phyloP scores from a whole-genome alignment of 2,113 vertebrate genomes.

The Sclerurus mexicanus region DNA sequence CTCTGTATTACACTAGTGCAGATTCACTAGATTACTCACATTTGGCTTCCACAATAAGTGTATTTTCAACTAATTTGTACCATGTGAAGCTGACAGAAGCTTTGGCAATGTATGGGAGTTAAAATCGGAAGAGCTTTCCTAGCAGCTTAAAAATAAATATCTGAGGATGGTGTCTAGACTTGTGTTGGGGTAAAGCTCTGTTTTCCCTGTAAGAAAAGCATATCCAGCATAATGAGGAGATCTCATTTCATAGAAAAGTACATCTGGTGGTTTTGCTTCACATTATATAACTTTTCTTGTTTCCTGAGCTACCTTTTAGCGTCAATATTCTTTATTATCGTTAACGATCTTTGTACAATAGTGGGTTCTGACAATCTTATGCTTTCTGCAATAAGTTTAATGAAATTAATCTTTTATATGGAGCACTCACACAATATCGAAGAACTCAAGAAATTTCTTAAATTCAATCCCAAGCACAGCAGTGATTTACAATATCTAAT shows the following conservation, averaged over 20 bases:
- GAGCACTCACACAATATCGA: neutral
- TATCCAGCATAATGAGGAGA: neutral
- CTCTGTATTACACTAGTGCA: neutral
- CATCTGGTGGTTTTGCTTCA: neutral
- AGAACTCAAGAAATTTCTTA: neutral
- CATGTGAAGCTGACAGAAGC: conserved; percentile 14
- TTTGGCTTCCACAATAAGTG: conserved; percentile 8
- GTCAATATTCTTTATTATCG: neutral
- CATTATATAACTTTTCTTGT: neutral
- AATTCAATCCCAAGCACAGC: neutral
- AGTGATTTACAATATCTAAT: neutral
- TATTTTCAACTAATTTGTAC: conserved; percentile 36
- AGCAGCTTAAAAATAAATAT: conserved; percentile 37
- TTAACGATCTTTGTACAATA: neutral
- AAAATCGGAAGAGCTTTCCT: neutral
- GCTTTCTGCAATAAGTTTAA: neutral
- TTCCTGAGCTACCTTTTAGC: neutral
- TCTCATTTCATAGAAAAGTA: neutral
- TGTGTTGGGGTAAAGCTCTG: neutral
- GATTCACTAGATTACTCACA: neutral
- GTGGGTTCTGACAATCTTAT: neutral
- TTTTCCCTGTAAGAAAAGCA: neutral
- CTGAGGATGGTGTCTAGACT: conserved; percentile 20
- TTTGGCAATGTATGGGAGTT: conserved; percentile 2
- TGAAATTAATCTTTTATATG: neutral